Conservation (phyloP, 1,140 invertebrate species). For the Lasaia peninsularis region DNA sequence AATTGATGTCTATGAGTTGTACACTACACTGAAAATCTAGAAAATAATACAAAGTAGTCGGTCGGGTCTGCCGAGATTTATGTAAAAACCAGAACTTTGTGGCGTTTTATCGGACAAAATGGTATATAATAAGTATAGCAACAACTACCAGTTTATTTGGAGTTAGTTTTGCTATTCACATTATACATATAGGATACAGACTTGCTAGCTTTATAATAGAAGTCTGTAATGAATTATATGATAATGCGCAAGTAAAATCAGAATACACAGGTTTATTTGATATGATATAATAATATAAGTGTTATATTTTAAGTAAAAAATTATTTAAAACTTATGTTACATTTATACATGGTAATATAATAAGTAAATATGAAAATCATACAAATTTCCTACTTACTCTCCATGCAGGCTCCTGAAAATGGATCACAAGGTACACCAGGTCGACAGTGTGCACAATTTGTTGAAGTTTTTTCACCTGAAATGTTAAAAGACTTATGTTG, state of each 20-base stretch:
- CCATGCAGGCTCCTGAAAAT: constrained; percentile 85
- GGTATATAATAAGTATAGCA: constrained; percentile 55
- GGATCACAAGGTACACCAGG: constrained; percentile 85
- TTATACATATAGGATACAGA: constrained; percentile 48
- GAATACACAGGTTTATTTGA: constrained; percentile 28
- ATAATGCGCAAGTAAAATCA: constrained; percentile 29
- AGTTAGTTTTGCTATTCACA: constrained; percentile 74
- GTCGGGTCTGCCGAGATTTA: constrained; percentile 63
- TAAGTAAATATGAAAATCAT: not conserved
- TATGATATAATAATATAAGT: constrained; percentile 21
- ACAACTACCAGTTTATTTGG: constrained; percentile 73
- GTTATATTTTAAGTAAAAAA: constrained; percentile 14
- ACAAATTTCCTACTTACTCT: constrained; percentile 80
- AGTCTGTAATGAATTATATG: constrained; percentile 41
- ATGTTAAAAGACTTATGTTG: not conserved
- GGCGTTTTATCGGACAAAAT: constrained; percentile 77
- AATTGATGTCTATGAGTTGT: constrained; percentile 23
- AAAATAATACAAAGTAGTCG: constrained; percentile 33
- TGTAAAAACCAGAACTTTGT: constrained; percentile 66
- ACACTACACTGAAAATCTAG: constrained; percentile 36
- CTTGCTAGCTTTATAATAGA: constrained; percentile 56
- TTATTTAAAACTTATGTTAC: constrained; percentile 11
- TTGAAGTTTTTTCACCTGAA: constrained; percentile 41
- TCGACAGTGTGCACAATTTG: constrained; percentile 85
- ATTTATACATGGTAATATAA: constrained; percentile 5